Base-by-base conservation (phyloP, 2,797 vertebrate species). In the Champsocephalus esox region DNA sequence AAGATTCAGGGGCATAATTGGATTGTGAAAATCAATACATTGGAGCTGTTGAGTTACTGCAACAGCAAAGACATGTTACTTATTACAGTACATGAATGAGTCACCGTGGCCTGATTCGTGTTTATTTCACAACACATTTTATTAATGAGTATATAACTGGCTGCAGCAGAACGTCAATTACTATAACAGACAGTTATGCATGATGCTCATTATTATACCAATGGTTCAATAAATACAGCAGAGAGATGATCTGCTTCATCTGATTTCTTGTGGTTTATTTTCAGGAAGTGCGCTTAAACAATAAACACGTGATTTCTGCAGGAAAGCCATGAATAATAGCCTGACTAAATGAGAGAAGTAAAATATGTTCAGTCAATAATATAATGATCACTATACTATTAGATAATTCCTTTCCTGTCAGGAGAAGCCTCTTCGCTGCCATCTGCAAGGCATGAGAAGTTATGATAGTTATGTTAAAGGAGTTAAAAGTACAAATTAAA, bases 351-450 rank as follows among this genome's bases (percentile, higher is more conserved):
- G 50, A 79, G 32, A 24, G 46, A 38, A 57, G 58, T 73, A 49
- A 60, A 81, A 70, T 68, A 21, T 32, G 38, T 60, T 46, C n/a
- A 62, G 51, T 19, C 17, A 41, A 52, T 32, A 58, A 74, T n/a
- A 48, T 61, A 75, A 67, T 12, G 71, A 75, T 70, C 61, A 70
- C 61, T 8, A 41, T 69, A 13, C 59, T 67, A 17, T 48, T 65
- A 56, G 44, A 62, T 67, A 13, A 41, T 50, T 62, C 51, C 50
- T 6, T 55, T 61, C 41, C 76, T 2, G 44, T 11, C 60, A 44
- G 8, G 38, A 82, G 72, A 57, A 63, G 61, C 63, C 68, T 71
- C 71, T 76, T 62, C 46, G 67, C 34, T 43, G 70, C 45, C 34
- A 48, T 64, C 34, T 77, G 63, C 59, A 28, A 21, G 5, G 6